A percentile compares a stretch with the other conserved stretches of the same genome.
Conservation (phyloP, 2,797 vertebrate species). For the Cryptoprocta ferox region DNA sequence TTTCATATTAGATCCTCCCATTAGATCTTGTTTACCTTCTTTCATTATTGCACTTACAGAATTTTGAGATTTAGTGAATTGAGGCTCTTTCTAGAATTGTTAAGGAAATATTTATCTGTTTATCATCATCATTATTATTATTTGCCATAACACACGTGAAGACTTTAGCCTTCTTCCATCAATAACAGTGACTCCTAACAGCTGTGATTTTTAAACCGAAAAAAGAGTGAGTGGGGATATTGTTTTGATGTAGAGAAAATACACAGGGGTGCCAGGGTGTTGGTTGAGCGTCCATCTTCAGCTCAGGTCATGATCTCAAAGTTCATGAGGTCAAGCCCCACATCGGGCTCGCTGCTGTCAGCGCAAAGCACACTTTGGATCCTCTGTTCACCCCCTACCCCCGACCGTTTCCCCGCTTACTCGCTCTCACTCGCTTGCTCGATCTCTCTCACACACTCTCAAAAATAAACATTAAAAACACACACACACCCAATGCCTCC, state of each 20-base stretch:
- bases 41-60: neutral
- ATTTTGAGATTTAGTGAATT: conserved; percentile 42
- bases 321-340: too few relatives aligned
- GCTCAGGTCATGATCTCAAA: too few relatives aligned
- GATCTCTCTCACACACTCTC: too few relatives aligned
- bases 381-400: too few relatives aligned
- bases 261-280: too few relatives aligned
- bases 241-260: neutral
- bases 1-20: neutral
- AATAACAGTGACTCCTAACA: neutral
- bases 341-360: too few relatives aligned
- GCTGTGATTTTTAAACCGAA: neutral
- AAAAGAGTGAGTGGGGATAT: neutral
- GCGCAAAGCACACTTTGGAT: too few relatives aligned
- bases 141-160: neutral
- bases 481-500: neutral
- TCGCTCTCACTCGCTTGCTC: too few relatives aligned
- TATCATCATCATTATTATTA: neutral
- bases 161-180: neutral
- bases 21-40: conserved; percentile 24
- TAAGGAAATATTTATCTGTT: conserved; percentile 15
- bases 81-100: conserved; percentile 1
- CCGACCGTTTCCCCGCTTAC: too few relatives aligned
- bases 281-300: too few relatives aligned
- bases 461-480: neutral